Percentiles rank a stretch among this genome's conserved stretches.
These are phyloP conservation scores for Mythimna lalbum DNA, from an alignment of 2,888 invertebrate species.

Conservation along the genomic window DNA sequence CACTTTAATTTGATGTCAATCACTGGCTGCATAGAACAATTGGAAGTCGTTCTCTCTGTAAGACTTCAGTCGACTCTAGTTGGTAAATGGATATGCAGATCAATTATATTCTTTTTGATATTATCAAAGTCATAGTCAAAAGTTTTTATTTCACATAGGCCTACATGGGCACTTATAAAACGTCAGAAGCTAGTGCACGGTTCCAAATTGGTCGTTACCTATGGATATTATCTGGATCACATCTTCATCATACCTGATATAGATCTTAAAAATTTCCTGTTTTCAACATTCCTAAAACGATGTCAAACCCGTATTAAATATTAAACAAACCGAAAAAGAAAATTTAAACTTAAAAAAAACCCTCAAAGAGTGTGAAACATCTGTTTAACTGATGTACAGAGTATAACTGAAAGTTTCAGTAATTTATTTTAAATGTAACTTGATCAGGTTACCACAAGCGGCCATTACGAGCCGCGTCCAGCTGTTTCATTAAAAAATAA, in stretches of 20 bases:
- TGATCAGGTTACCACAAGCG: constrained; percentile 54
- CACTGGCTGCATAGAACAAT: constrained; percentile 19
- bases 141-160: no score
- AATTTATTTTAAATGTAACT: constrained; percentile 67
- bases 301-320: not conserved
- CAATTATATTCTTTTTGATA: no score
- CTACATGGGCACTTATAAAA: no score
- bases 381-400: constrained; percentile 32
- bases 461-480: constrained; percentile 33
- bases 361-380: constrained; percentile 35
- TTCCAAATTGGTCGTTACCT: no score
- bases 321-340: constrained; percentile 4
- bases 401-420: constrained; percentile 48
- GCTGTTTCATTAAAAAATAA: constrained; percentile 49
- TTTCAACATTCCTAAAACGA: not conserved
- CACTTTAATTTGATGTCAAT: constrained; percentile 32
- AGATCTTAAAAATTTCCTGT: no score
- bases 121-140: no score
- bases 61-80: no score
- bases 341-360: constrained; percentile 13
- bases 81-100: no score
- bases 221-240: no score
- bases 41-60: no score
- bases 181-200: no score
- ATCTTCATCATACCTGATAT: no score